These are phyloP conservation scores for Accipiter virgatus DNA, from an alignment of 2,113 vertebrate species.

Conservation along the genomic window DNA sequence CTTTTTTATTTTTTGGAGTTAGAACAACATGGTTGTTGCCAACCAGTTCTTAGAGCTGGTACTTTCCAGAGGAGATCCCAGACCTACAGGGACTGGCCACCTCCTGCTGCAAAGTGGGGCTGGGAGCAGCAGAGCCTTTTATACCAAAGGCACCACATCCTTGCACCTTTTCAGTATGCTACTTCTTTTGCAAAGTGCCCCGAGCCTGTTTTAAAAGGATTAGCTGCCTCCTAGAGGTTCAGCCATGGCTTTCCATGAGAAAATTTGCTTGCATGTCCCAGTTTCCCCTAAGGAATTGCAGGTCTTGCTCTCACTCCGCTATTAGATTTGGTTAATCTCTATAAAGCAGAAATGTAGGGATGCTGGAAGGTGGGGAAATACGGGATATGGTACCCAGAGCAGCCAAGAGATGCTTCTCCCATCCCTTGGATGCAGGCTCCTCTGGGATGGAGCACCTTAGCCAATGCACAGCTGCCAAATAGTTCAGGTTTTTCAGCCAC, in stretches of 20 bases:
- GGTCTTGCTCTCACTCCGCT: fast-evolving
- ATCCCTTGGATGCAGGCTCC: neutral
- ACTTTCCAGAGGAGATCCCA: neutral
- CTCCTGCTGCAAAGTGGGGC: neutral
- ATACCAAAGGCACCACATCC: neutral
- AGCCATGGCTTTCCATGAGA: neutral
- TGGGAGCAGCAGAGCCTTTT: neutral
- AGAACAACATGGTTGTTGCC: neutral
- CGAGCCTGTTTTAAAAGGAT: neutral
- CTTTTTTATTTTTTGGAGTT: neutral
- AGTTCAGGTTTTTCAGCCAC: neutral
- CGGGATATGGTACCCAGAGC: neutral
- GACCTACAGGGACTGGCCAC: neutral
- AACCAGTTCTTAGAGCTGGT: neutral
- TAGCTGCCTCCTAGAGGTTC: neutral
- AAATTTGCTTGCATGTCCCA: neutral
- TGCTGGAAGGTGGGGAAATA: neutral
- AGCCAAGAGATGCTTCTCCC: neutral
- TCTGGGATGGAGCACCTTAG: neutral
- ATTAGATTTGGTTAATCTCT: neutral
- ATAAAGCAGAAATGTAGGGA: neutral
- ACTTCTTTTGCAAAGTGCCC: neutral
- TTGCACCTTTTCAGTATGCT: fast-evolving
- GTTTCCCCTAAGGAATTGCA: neutral
- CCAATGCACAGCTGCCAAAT: neutral